A percentile compares a stretch with the other conserved stretches of the same genome.
phyloP scores from a whole-genome alignment of 2,113 vertebrate genomes.

The Halcyon malimbica region DNA sequence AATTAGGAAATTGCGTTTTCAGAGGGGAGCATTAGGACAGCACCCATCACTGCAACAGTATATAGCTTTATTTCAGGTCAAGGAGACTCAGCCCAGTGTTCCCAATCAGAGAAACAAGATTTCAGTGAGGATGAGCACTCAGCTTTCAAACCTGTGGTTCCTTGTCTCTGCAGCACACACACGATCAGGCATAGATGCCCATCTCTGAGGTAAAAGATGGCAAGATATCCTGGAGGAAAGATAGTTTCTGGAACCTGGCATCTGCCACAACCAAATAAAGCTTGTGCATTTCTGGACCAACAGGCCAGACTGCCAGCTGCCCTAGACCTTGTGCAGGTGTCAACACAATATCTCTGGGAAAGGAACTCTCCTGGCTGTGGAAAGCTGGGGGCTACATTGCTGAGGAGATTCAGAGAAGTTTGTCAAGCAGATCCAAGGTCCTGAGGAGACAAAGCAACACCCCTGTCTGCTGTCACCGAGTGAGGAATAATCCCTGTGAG shows the following conservation, averaged over 20 bases:
- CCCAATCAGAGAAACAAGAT: neutral
- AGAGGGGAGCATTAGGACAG: neutral
- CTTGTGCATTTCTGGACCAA: neutral
- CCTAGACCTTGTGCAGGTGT: neutral
- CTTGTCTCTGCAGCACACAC: neutral
- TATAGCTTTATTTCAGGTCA: neutral
- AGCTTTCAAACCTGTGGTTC: neutral
- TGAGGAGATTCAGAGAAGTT: neutral
- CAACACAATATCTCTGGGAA: neutral
- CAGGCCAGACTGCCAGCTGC: neutral
- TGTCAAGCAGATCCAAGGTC: neutral
- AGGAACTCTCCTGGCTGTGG: neutral
- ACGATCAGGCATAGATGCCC: neutral
- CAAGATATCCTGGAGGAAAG: neutral
- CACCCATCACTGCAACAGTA: neutral
- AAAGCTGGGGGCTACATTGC: neutral
- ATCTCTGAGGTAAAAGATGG: neutral
- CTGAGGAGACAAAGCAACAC: neutral
- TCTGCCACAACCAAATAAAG: neutral
- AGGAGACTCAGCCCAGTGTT: neutral
- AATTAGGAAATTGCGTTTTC: neutral
- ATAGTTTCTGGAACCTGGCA: neutral
- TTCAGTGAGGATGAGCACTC: neutral
- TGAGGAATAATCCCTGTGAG: neutral
- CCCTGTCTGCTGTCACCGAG: neutral